phyloP scores from a whole-genome alignment of 2,888 invertebrate genomes.

The Phania funesta region DNA sequence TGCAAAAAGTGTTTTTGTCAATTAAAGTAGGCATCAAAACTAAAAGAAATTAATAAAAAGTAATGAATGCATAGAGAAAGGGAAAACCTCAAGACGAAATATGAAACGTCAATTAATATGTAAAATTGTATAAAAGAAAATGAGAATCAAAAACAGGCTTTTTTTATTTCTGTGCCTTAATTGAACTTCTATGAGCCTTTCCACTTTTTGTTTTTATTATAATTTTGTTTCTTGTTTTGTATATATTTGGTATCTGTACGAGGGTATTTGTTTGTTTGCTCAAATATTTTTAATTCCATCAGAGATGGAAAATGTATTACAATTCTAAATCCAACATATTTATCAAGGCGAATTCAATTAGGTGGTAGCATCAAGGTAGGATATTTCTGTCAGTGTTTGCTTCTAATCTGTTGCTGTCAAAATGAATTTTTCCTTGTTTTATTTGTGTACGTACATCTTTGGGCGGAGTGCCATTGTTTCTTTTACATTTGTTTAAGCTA shows the following conservation, averaged over 20 bases:
- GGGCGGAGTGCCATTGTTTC: too few species aligned
- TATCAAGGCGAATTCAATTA: too few species aligned
- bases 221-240: constrained; percentile 15
- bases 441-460: too few species aligned
- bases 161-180: constrained; percentile 10
- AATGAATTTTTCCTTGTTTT: too few species aligned
- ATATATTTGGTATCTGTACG: background rate
- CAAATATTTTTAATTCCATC: background rate
- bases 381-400: too few species aligned
- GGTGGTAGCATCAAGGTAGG: too few species aligned
- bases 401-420: too few species aligned
- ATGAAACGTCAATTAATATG: constrained; percentile 51
- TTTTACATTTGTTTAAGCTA: too few species aligned
- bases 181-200: constrained; percentile 31
- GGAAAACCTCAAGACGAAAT: constrained; percentile 41
- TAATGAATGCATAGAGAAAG: constrained; percentile 11
- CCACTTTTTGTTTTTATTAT: constrained; percentile 42
- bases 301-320: background rate
- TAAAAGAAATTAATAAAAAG: constrained; percentile 30
- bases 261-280: background rate
- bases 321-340: too few species aligned
- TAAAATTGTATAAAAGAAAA: constrained; percentile 16
- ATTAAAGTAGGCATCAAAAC: background rate
- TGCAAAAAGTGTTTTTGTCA: constrained; percentile 1
- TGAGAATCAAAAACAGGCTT: constrained; percentile 26